Percentiles rank a stretch among this genome's conserved stretches.
Conservation (phyloP, 2,888 invertebrate genomes). For the Xestia sexstrigata region DNA sequence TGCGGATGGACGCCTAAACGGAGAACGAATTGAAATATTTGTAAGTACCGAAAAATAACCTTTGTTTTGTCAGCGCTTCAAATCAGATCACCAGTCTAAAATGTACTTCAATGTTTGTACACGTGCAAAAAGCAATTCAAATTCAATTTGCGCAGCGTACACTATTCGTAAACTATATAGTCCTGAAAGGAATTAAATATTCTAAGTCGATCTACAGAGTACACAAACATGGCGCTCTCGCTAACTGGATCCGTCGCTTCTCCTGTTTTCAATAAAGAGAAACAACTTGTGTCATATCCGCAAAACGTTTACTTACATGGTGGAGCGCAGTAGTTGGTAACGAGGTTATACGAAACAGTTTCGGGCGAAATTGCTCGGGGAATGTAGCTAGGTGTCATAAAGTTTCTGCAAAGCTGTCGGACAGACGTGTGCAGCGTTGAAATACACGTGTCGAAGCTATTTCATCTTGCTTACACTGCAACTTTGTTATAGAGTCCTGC, state of each 20-base stretch:
- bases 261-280: conserved; percentile 85
- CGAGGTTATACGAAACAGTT: conserved; percentile 87
- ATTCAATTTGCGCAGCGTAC: conserved; percentile 56
- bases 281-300: conserved; percentile 83
- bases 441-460: conserved; percentile 82
- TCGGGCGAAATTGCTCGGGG: conserved; percentile 84
- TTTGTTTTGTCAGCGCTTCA: conserved; percentile 19
- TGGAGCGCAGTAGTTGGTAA: conserved; percentile 82
- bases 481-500: conserved; percentile 74
- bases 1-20: conserved; percentile 26
- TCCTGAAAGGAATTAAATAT: conserved; percentile 66
- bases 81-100: conserved; percentile 30
- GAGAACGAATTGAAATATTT: conserved; percentile 45
- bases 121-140: conserved; percentile 53
- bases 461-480: conserved; percentile 76
- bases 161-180: conserved; percentile 53
- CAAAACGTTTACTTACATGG: conserved; percentile 84
- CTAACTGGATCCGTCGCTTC: conserved; percentile 68
- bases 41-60: conserved; percentile 29
- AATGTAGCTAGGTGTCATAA: conserved; percentile 87
- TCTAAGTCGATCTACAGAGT: conserved; percentile 61
- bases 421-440: conserved; percentile 82
- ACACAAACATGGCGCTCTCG: conserved; percentile 62
- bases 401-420: conserved; percentile 83
- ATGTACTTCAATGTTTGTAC: conserved; percentile 28